phyloP scores from a whole-genome alignment of 2,888 invertebrate species.

The Dysmachus trigonus region DNA sequence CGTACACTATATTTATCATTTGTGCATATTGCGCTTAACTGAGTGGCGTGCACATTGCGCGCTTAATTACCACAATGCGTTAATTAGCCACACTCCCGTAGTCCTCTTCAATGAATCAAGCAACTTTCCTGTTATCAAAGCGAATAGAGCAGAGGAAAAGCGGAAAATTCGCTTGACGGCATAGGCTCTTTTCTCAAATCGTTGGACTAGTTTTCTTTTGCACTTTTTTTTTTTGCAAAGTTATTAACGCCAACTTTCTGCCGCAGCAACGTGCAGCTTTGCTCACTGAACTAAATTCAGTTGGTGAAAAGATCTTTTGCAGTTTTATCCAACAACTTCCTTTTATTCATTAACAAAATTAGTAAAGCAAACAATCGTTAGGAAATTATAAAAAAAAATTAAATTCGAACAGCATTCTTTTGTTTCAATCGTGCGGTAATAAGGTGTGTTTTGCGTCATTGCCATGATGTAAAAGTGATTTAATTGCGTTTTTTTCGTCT shows the following conservation, averaged over 20 bases:
- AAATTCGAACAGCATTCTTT: background rate
- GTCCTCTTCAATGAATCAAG: background rate
- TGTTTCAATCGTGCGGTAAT: background rate
- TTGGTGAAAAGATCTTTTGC: background rate
- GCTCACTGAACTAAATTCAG: background rate
- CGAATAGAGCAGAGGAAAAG: background rate
- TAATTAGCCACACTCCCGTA: slow-evolving; percentile 15
- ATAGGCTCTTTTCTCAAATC: slow-evolving; percentile 2
- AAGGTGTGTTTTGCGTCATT: background rate
- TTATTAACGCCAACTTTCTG: background rate
- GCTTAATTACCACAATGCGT: slow-evolving; percentile 18
- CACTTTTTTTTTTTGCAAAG: background rate
- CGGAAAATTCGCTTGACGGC: background rate
- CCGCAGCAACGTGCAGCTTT: background rate
- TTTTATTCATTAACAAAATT: background rate
- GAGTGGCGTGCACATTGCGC: background rate
- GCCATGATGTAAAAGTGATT: background rate
- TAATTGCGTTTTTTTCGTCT: background rate
- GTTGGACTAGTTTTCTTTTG: slow-evolving; percentile 4
- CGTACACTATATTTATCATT: background rate
- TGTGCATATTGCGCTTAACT: background rate
- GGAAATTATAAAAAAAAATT: background rate
- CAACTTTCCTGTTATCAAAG: background rate
- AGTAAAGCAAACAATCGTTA: background rate
- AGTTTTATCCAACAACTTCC: background rate